Conservation (phyloP, 2,888 invertebrate species). For the Drosophila mercatorum region DNA sequence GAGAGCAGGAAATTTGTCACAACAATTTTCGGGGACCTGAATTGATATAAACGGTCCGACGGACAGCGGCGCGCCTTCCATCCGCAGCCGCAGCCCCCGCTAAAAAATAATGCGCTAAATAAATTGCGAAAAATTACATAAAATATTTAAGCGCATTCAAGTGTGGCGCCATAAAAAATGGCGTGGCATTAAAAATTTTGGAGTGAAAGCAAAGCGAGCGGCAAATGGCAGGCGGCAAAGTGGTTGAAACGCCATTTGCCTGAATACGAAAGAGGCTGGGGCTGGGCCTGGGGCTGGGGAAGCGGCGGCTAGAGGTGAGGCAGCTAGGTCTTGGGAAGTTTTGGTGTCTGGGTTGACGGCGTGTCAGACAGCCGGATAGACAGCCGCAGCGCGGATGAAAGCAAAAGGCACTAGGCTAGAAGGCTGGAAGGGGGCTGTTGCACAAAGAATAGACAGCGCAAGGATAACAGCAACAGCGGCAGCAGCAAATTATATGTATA, state of each 20-base stretch:
- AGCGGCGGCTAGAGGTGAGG: slow-evolving; percentile 4
- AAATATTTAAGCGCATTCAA: slow-evolving; percentile 80
- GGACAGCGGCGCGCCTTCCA: background rate
- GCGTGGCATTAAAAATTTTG: slow-evolving; percentile 75
- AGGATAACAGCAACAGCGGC: slow-evolving; percentile 47
- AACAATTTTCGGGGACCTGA: slow-evolving; percentile 43
- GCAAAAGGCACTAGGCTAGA: background rate
- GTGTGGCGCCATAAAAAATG: slow-evolving; percentile 79
- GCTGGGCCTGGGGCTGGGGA: background rate
- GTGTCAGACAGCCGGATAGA: slow-evolving; percentile 68
- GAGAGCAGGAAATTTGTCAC: slow-evolving; percentile 61
- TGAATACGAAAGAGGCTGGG: background rate
- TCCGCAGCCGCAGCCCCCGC: slow-evolving; percentile 4
- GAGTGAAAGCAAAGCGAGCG: slow-evolving; percentile 75
- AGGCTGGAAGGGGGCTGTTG: background rate
- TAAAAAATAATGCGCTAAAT: slow-evolving; percentile 77
- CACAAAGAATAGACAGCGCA: slow-evolving; percentile 36
- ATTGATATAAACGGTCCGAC: slow-evolving; percentile 73
- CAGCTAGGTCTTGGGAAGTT: slow-evolving; percentile 12
- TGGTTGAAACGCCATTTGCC: slow-evolving; percentile 58
- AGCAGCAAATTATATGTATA: slow-evolving; percentile 61
- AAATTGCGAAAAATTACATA: slow-evolving; percentile 81
- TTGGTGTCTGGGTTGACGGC: slow-evolving; percentile 49
- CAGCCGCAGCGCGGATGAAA: slow-evolving; percentile 30
- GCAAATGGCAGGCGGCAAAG: slow-evolving; percentile 65